These are phyloP conservation scores for Eudorcas thomsonii DNA, from an alignment of 2,113 vertebrate genomes.

Conservation along the genomic window DNA sequence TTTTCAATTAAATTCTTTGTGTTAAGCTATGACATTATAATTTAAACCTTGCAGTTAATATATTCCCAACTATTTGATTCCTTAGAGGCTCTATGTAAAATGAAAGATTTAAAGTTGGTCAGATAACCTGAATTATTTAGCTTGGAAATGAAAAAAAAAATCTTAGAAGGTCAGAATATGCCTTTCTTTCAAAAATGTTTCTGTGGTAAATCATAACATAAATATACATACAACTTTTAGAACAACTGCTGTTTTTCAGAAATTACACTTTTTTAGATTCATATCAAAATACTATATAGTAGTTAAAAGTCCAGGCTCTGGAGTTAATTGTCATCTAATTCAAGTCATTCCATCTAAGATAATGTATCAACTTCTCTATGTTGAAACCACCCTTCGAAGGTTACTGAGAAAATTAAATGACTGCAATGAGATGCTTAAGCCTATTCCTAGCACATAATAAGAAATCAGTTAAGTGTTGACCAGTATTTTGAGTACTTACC, in stretches of 20 bases:
- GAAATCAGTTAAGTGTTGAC: not conserved
- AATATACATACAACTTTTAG: not conserved
- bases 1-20: constrained; percentile 73
- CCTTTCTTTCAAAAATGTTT: constrained; percentile 41
- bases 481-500: not conserved
- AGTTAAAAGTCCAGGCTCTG: not conserved
- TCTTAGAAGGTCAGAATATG: not conserved
- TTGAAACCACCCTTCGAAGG: not conserved
- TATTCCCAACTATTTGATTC: constrained; percentile 50
- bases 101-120: constrained; percentile 45
- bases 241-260: not conserved
- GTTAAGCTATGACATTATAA: constrained; percentile 30
- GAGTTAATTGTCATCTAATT: not conserved
- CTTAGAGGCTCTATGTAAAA: constrained; percentile 44
- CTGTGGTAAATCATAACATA: not conserved
- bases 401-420: not conserved
- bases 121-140: constrained; percentile 56
- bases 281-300: not conserved
- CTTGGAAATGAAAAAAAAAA: constrained; percentile 26
- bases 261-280: not conserved
- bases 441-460: not conserved
- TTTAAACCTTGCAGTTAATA: constrained; percentile 65
- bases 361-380: not conserved
- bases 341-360: not conserved
- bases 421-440: not conserved